These are phyloP conservation scores for Trichomycterus rosablanca DNA, from an alignment of 2,113 vertebrate genomes.

Conservation along the genomic window DNA sequence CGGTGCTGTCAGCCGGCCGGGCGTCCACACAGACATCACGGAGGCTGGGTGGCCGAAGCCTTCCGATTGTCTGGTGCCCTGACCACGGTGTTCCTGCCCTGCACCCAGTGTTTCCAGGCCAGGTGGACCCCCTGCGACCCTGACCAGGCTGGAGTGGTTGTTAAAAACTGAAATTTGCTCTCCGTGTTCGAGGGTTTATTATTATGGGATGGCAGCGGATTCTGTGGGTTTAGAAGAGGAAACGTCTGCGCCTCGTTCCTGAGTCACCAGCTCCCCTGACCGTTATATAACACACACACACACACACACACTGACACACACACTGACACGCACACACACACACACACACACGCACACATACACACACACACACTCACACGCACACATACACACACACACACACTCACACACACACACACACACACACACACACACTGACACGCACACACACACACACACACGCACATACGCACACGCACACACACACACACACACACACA, in stretches of 20 bases:
- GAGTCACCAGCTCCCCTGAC: constrained; percentile 26
- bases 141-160: background rate
- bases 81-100: no score
- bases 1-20: no score
- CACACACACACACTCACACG: background rate
- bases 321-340: constrained; percentile 2
- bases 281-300: constrained; percentile 31
- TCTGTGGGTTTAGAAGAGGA: constrained; percentile 13
- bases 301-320: background rate
- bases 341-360: constrained; percentile 1
- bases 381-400: no score
- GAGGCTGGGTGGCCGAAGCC: no score
- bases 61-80: no score
- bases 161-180: constrained; percentile 10
- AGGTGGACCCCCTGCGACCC: no score
- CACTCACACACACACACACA: no score
- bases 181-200: constrained; percentile 32
- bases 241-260: constrained; percentile 20
- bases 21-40: no score
- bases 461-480: no score
- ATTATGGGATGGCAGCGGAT: constrained; percentile 1
- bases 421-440: no score
- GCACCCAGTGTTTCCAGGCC: no score
- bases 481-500: background rate
- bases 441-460: no score